These are phyloP conservation scores for Ichneumon xanthorius DNA, from an alignment of 2,888 invertebrate species.

Conservation along the genomic window DNA sequence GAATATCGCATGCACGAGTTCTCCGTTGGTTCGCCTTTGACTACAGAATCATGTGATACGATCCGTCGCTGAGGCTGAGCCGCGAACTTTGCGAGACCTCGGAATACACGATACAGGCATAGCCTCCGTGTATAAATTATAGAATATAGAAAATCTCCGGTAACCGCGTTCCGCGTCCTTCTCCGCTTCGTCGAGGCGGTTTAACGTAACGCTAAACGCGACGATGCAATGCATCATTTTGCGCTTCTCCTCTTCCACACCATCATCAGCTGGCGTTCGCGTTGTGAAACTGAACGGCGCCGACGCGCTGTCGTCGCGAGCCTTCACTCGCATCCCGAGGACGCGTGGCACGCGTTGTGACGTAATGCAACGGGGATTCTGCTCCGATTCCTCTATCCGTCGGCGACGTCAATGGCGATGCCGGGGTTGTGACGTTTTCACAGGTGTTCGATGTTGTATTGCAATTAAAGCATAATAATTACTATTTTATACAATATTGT, in stretches of 20 bases:
- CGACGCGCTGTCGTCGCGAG: slow-evolving; percentile 7
- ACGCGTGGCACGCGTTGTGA: slow-evolving; percentile 37
- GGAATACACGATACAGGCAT: neutral
- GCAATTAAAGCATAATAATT: neutral
- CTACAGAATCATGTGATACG: neutral
- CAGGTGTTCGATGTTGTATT: neutral
- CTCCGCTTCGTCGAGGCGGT: slow-evolving; percentile 31
- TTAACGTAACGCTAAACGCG: slow-evolving; percentile 29
- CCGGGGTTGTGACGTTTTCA: neutral
- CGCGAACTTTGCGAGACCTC: neutral
- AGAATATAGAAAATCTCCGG: slow-evolving; percentile 2
- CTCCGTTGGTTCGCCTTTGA: neutral
- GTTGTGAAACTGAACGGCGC: slow-evolving; percentile 24
- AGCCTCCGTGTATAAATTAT: neutral
- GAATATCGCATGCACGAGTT: neutral
- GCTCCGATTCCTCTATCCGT: slow-evolving; percentile 16
- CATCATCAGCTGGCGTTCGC: slow-evolving; percentile 18
- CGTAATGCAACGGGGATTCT: neutral
- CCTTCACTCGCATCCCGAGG: slow-evolving; percentile 29
- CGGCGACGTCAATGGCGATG: neutral
- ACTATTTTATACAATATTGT: neutral
- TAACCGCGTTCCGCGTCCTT: slow-evolving; percentile 41
- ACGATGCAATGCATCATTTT: slow-evolving; percentile 19
- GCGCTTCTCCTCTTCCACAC: slow-evolving; percentile 22
- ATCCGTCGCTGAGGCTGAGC: neutral